Percentiles rank a stretch among this genome's conserved stretches.
Conservation (phyloP, 1,140 invertebrate genomes). For the honey bee (Apis mellifera) region DNA sequence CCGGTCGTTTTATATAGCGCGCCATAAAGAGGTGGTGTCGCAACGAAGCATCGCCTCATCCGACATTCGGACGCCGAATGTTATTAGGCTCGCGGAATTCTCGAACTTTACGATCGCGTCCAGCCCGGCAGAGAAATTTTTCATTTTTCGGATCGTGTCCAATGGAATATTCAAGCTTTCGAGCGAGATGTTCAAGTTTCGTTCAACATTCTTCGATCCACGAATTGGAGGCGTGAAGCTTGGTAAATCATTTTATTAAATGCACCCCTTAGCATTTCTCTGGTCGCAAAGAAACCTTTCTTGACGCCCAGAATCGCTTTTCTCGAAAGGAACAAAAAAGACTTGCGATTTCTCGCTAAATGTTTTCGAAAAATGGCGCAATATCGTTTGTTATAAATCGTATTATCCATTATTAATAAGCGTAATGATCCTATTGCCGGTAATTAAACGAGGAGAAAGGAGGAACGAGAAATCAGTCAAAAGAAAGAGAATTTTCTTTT, state of each 20-base stretch:
- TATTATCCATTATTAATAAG: background rate
- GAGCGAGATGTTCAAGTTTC: too few relatives aligned
- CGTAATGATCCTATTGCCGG: constrained; percentile 7
- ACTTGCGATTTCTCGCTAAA: too few relatives aligned
- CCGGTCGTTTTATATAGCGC: constrained; percentile 8
- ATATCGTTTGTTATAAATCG: too few relatives aligned
- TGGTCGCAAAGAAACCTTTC: too few relatives aligned
- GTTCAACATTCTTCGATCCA: too few relatives aligned
- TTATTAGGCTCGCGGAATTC: constrained; percentile 16
- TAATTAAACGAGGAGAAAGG: constrained; percentile 16
- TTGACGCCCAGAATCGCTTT: too few relatives aligned
- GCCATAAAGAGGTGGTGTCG: constrained; percentile 17
- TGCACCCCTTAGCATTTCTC: too few relatives aligned
- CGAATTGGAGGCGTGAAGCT: background rate
- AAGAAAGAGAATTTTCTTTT: background rate
- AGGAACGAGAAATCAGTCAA: too few relatives aligned
- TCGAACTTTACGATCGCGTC: constrained; percentile 10
- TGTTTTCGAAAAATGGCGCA: too few relatives aligned
- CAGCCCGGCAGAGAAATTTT: background rate
- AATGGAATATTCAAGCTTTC: too few relatives aligned
- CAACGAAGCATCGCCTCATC: background rate
- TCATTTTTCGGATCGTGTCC: background rate
- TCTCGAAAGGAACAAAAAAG: too few relatives aligned
- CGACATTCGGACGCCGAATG: constrained; percentile 18
- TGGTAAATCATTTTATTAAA: too few relatives aligned